phyloP scores from a whole-genome alignment of 2,797 vertebrate species.

The Monodelphis domestica region DNA sequence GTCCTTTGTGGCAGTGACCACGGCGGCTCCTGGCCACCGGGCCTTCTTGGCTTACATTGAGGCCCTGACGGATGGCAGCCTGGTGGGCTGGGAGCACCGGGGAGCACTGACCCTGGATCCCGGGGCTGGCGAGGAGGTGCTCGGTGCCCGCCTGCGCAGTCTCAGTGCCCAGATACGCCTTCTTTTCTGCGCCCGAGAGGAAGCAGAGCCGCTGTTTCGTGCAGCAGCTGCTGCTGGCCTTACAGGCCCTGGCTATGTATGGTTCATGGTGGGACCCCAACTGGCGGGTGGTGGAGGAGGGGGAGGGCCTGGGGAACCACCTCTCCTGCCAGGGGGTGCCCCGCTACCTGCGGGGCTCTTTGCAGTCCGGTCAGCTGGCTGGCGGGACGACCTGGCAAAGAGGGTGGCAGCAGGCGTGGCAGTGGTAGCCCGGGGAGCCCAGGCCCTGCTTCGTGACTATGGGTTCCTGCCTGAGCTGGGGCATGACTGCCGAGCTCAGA shows the following conservation, averaged over 20 bases:
- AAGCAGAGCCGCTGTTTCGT: constrained; percentile 92
- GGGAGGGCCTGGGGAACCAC: constrained; percentile 86
- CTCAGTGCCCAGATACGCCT: constrained; percentile 95
- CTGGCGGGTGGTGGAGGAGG: constrained; percentile 82
- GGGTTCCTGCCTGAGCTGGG: constrained; percentile 94
- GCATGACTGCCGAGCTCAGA: constrained; percentile 94
- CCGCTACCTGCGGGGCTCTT: constrained; percentile 92
- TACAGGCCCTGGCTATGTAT: constrained; percentile 93
- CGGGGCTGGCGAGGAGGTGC: constrained; percentile 87
- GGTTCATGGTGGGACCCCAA: constrained; percentile 95
- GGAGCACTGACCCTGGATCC: constrained; percentile 94
- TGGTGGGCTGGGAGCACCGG: constrained; percentile 97
- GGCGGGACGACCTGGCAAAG: constrained; percentile 92
- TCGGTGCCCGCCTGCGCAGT: constrained; percentile 92
- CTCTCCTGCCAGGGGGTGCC: constrained; percentile 81
- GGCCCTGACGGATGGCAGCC: constrained; percentile 94
- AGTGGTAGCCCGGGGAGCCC: constrained; percentile 94
- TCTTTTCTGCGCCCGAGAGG: constrained; percentile 96
- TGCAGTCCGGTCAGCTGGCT: constrained; percentile 93
- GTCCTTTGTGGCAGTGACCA: constrained; percentile 94
- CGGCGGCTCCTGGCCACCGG: constrained; percentile 94
- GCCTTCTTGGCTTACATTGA: constrained; percentile 95
- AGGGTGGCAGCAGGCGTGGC: constrained; percentile 93
- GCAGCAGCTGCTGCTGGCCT: constrained; percentile 93
- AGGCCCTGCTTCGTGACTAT: constrained; percentile 92